A percentile compares a stretch with the other conserved stretches of the same genome.
Evolutionary conservation across 2,113 vertebrate genomes (phyloP).

Genomic region (Reinhardtius hippoglossoides): DNA sequence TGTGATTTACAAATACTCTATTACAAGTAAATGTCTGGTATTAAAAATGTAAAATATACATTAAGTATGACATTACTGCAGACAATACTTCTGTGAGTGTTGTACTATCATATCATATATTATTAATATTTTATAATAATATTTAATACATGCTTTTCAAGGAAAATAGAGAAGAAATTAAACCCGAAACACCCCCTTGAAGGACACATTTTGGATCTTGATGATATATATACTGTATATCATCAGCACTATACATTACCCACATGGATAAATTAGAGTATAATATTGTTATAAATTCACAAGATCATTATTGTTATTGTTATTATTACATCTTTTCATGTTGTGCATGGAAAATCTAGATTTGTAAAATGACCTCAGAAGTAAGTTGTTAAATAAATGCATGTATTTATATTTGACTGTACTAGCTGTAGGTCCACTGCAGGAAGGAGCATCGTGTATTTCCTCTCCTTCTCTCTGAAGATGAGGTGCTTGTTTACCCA

Average conservation of each 20-base stretch:
- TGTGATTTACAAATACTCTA: not conserved
- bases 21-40: not conserved
- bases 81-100: not conserved
- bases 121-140: not conserved
- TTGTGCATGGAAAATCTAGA: not conserved
- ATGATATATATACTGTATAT: too few relatives aligned
- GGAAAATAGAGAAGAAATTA: too few relatives aligned
- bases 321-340: not conserved
- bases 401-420: not conserved
- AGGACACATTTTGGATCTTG: too few relatives aligned
- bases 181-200: too few relatives aligned
- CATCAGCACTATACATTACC: too few relatives aligned
- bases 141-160: too few relatives aligned
- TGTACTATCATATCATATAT: not conserved
- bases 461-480: not conserved
- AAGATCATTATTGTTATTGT: too few relatives aligned
- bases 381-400: not conserved
- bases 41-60: not conserved
- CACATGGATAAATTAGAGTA: too few relatives aligned
- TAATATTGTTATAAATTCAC: too few relatives aligned
- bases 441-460: not conserved
- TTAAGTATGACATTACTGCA: not conserved
- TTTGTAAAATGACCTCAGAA: not conserved
- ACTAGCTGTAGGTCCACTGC: not conserved
- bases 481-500: not conserved